These are phyloP conservation scores for Echinometra lucunter DNA, from an alignment of 53 echinoderm and acorn worm genomes.

Conservation along the genomic window DNA sequence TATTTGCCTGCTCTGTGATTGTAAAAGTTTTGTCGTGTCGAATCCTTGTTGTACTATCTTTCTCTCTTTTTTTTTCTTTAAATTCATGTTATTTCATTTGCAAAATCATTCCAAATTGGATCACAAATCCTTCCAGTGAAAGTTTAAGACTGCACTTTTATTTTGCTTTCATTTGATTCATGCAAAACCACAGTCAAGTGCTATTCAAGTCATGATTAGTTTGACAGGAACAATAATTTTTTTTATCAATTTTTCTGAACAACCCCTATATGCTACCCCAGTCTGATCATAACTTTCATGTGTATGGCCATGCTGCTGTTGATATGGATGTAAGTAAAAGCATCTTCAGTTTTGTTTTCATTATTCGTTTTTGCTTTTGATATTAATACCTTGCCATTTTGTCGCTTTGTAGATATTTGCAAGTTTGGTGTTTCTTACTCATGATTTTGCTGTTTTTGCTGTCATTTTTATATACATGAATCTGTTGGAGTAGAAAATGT, in stretches of 20 bases:
- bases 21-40: too few species aligned
- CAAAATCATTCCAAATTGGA: too few species aligned
- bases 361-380: background rate
- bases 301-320: slow-evolving; percentile 61
- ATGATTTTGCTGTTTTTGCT: background rate
- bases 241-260: background rate
- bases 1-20: too few species aligned
- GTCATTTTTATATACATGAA: background rate
- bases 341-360: background rate
- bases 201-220: background rate
- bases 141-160: too few species aligned
- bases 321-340: slow-evolving; percentile 64
- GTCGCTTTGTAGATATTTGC: background rate
- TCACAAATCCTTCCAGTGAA: too few species aligned
- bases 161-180: too few species aligned
- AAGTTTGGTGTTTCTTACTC: background rate
- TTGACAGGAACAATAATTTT: background rate
- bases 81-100: too few species aligned
- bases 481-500: background rate
- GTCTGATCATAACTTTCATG: slow-evolving; percentile 66
- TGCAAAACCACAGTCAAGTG: too few species aligned
- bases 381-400: slow-evolving; percentile 11
- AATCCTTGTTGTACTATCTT: too few species aligned
- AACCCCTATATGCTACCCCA: background rate
- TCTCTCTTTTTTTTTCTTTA: too few species aligned